Base-by-base conservation (phyloP, 2,888 invertebrate genomes). In the Acrobasis suavella region DNA sequence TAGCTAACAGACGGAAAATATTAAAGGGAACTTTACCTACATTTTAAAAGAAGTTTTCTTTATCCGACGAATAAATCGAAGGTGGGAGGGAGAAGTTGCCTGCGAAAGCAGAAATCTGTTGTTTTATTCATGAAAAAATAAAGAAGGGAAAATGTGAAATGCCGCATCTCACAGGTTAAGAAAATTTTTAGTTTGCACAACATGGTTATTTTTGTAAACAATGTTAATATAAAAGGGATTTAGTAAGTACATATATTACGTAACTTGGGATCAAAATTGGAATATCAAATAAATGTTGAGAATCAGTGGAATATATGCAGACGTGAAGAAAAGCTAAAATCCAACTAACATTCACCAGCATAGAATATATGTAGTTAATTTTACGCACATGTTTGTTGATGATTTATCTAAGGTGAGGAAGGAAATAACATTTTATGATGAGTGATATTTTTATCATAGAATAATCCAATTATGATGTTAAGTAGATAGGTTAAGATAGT, bases 101-200 rank as follows among this genome's bases (percentile, higher is more conserved):
- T 85, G 81, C 85, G 87, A 84, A 88, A 88, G 87, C 83, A 89
- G 86, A 86, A 82, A 89, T 88, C 91, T 89, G 90, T 90, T 92
- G 91, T 91, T 91, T 92, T 92, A 92, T 92, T 92, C 92, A 91
- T 92, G 87, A 89, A 89, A 87, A 89, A 89, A 88, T 81, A 83
- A 86, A 86, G 79, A 78, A 81, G 78, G 87, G 84, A 83, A 85
- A 85, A 84, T 83, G 82, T 80, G 81, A 81, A 77, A 82, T 76
- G 75, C 81, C 75, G 79, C 69, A 78, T 78, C 76, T 77, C 77
- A 76, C 72, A 76, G 73, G 77, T 74, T 72, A 72, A 77, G 67
- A 69, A 72, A 78, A 76, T 73, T 75, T 78, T 74, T 71, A 72
- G 70, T 60, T 64, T 64, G 17, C 9, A 61, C 49, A 56, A 60